Evolutionary conservation across 1,140 invertebrate genomes (phyloP), one percentile per base, ranked within the genome.

Genomic region (Fopius arisanus): DNA sequence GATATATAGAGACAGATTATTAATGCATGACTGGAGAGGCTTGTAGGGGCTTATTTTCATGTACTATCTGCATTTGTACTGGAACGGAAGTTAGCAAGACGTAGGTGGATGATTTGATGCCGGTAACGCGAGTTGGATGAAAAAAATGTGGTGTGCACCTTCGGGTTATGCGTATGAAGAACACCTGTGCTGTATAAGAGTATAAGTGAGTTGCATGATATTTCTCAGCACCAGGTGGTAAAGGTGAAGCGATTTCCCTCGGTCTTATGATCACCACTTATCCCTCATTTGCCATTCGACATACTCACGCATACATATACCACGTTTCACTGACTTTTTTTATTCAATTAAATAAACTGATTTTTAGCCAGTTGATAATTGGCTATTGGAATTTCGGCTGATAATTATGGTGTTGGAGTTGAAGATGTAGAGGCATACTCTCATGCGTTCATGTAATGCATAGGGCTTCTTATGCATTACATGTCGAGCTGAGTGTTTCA

Each of bases 391-490:
- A 54, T 23, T 19, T 23, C 23, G n/a, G 16, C 3, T 21, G 51
- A 54, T 3, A 54, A 9, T 51, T n/a, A 7, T 23, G 16, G 29
- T 4, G 7, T 4, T 4, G 29, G 29, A 31, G 29, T 7, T 7
- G 29, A 31, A 31, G 29, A 31, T n/a, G n/a, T n/a, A n/a, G 6
- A 29, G 62, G 28, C 62, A 33, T 65, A 29, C 29, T 29, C 26
- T n/a, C 62, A 65, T 28, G 23, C 63, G 48, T 73, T 29, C 29
- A 31, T 16, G 29, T 65, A 3, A 31, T 33, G 21, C 12, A 67
- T 72, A 72, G 2, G 71, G 71, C 71, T 72, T 72, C 71, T 67
- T 48, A 72, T 72, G n/a, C n/a, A n/a, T n/a, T n/a, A n/a, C n/a
- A n/a, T 67, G 71, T 72, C 63, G 70, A 43, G 43, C 19, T 31